A percentile compares a stretch with the other conserved stretches of the same genome.
phyloP scores from a whole-genome alignment of 2,113 vertebrate species.

The Dryoscopus gambensis region DNA sequence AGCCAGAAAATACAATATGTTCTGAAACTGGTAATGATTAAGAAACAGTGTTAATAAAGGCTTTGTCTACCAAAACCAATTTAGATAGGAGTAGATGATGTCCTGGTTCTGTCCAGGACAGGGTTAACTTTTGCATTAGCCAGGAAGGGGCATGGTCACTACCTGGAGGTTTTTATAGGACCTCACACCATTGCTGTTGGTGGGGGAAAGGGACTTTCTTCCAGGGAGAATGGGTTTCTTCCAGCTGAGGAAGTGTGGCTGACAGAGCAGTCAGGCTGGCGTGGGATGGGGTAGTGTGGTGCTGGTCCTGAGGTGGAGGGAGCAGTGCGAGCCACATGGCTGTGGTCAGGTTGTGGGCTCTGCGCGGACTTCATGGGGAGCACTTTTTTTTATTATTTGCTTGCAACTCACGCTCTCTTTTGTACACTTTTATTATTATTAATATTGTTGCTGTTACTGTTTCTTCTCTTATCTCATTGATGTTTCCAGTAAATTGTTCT shows the following conservation, averaged over 20 bases:
- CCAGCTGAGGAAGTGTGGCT: background rate
- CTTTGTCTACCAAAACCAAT: background rate
- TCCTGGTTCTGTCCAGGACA: background rate
- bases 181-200: background rate
- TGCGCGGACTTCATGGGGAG: accelerated
- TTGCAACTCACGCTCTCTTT: background rate
- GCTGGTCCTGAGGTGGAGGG: accelerated
- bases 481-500: background rate
- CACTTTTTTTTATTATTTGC: background rate
- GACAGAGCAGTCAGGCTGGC: background rate
- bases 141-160: background rate
- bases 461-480: background rate
- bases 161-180: background rate
- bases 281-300: accelerated
- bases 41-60: background rate
- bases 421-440: background rate
- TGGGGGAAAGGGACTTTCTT: accelerated
- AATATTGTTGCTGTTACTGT: background rate
- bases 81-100: background rate
- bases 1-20: background rate
- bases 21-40: background rate
- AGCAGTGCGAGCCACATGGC: background rate
- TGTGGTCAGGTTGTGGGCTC: background rate
- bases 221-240: background rate
- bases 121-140: background rate